Base-by-base conservation (phyloP, 2,797 vertebrate genomes). In the Helicolenus hilgendorfi region DNA sequence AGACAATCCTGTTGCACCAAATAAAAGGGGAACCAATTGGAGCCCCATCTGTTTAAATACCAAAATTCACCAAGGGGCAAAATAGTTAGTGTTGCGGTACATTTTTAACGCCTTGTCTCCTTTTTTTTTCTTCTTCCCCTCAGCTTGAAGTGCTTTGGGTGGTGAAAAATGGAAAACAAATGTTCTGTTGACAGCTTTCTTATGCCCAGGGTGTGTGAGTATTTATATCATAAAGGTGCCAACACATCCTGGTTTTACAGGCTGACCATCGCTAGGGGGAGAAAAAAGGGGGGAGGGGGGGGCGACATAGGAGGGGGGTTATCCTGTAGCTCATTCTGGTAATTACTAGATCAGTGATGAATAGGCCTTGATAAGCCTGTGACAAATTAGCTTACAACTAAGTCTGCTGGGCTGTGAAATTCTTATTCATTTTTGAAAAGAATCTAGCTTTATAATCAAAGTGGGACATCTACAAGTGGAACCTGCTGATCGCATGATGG, bases 151-250 rank as follows among this genome's bases (percentile, higher is more conserved):
- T 98, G 98, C 98, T 93, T 98, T 98, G 97, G 98, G 98, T 97
- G 98, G 98, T 95, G 99, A 99, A 97, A 99, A 99, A 97, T 99
- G 98, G 98, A 99, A 99, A 98, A 99, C 98, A 96, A 99, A 99
- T 94, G 98, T 99, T 97, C 96, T 98, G 92, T 96, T 99, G 97
- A 99, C 99, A 97, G 98, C 98, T 95, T 98, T 99, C 97, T 97
- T 98, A 97, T 99, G 98, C 98, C 99, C 98, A 92, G 98, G 98
- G 99, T 99, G 98, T 98, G 98, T 94, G 91, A 89, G 94, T 97
- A 97, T 98, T 97, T 97, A 97, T 97, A 97, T 96, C 90, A 96
- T 96, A 97, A 97, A 98, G 96, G 96, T 97, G 97, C 96, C 96
- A 97, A 97, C 94, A 96, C 95, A 94, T 95, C 89, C 91, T 91